These are phyloP conservation scores for Anolis carolinensis DNA, from an alignment of 2,113 vertebrate species.

Conservation along the genomic window DNA sequence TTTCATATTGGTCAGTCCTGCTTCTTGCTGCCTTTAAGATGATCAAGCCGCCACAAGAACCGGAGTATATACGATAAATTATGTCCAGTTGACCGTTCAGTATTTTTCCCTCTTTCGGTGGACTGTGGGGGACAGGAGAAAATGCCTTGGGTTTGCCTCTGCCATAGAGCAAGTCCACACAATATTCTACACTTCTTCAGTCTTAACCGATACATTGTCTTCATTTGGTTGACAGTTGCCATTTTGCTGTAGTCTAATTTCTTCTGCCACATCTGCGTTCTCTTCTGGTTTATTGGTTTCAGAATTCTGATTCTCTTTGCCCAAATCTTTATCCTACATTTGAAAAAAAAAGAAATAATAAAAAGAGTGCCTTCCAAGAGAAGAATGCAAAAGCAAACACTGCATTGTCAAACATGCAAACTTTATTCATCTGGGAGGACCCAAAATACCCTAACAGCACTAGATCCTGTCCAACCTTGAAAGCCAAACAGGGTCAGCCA, in stretches of 20 bases:
- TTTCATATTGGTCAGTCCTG: conserved; percentile 57
- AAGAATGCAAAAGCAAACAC: background rate
- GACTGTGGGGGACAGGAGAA: background rate
- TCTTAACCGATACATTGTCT: conserved; percentile 73
- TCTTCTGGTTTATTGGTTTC: conserved; percentile 75
- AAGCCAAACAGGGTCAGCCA: too few species aligned
- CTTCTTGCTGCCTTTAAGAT: conserved; percentile 65
- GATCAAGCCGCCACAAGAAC: conserved; percentile 63
- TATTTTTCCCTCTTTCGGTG: conserved; percentile 61
- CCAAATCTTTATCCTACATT: conserved; percentile 73
- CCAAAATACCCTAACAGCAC: too few species aligned
- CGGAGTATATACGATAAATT: conserved; percentile 56
- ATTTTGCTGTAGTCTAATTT: conserved; percentile 81
- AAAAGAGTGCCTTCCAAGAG: conserved; percentile 7
- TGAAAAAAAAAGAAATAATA: conserved; percentile 54
- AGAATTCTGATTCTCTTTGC: conserved; percentile 72
- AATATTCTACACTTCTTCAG: conserved; percentile 69
- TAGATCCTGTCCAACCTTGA: too few species aligned
- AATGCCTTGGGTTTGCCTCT: conserved; percentile 68
- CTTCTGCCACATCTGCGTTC: conserved; percentile 70
- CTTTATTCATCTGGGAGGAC: too few species aligned
- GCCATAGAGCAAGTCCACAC: conserved; percentile 33
- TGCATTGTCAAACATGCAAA: too few species aligned
- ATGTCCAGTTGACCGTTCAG: conserved; percentile 57
- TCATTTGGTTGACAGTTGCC: conserved; percentile 85